These are phyloP conservation scores for Temnothorax nylanderi DNA, from an alignment of 1,140 invertebrate species.

Conservation along the genomic window DNA sequence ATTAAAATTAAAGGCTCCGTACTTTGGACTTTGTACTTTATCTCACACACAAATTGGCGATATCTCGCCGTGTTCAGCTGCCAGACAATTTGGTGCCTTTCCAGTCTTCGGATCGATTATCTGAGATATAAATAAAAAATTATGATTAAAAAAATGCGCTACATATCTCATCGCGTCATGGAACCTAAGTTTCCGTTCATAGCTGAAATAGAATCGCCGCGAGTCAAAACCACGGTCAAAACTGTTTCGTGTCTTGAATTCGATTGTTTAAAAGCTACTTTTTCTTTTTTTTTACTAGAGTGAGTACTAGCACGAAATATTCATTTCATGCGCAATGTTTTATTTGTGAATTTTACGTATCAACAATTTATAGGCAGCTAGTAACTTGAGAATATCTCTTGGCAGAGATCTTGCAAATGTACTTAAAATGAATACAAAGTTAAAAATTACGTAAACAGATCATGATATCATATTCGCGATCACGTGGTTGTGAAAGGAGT, in stretches of 20 bases:
- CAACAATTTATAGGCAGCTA: not conserved
- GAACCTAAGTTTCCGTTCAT: not conserved
- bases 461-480: constrained; percentile 6
- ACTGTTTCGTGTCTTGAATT: constrained; percentile 23
- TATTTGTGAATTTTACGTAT: not conserved
- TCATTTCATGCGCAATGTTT: not conserved
- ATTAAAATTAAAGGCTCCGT: not conserved
- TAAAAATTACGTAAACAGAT: constrained; percentile 31
- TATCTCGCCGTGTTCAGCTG: not conserved
- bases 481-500: constrained; percentile 4
- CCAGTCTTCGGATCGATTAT: not conserved
- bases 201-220: not conserved
- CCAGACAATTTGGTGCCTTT: not conserved
- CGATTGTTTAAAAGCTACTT: not conserved
- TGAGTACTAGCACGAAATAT: not conserved
- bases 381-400: constrained; percentile 14
- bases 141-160: not conserved
- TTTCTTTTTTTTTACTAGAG: not conserved
- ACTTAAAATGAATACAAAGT: constrained; percentile 41
- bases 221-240: not conserved
- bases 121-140: constrained; percentile 14
- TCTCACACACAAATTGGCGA: not conserved
- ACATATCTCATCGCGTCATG: not conserved
- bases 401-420: constrained; percentile 23
- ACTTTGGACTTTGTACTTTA: not conserved